These are phyloP conservation scores for Heterochromis multidens DNA, from an alignment of 2,113 vertebrate species.

Conservation along the genomic window DNA sequence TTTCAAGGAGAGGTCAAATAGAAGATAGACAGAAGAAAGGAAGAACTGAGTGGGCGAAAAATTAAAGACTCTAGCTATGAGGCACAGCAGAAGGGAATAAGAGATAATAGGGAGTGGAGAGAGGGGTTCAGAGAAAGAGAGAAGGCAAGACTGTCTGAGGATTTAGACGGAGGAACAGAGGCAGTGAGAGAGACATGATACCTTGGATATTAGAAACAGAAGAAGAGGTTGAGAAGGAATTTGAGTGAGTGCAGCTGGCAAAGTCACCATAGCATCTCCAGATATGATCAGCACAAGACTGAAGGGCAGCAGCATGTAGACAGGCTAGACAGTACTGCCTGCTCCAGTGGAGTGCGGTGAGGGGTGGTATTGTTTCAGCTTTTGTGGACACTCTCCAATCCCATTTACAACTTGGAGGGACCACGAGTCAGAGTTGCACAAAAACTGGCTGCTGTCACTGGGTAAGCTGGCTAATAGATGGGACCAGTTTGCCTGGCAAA, in stretches of 20 bases:
- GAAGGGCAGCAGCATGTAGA: conserved; percentile 4
- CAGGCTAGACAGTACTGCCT: conserved; percentile 25
- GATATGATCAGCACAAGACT: not conserved
- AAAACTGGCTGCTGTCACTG: conserved; percentile 38
- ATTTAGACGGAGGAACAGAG: not conserved
- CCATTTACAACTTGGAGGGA: conserved; percentile 44
- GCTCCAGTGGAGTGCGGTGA: conserved; percentile 45
- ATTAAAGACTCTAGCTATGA: not conserved
- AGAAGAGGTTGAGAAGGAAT: not conserved
- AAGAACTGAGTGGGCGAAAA: not conserved
- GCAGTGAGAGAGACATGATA: conserved; percentile 1
- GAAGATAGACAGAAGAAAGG: not conserved
- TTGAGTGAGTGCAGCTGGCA: not conserved
- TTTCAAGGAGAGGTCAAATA: not conserved
- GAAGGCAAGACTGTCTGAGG: not conserved
- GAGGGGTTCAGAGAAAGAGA: not conserved
- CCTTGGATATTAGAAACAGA: not conserved
- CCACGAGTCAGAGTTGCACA: conserved; percentile 16
- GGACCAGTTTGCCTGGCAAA: conserved; percentile 20
- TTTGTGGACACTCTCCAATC: conserved; percentile 35
- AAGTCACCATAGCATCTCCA: not conserved
- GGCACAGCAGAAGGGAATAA: not conserved
- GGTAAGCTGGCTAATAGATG: conserved; percentile 50
- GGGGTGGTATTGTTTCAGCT: conserved; percentile 56
- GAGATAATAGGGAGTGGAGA: conserved; percentile 1